A percentile compares a stretch with the other conserved stretches of the same genome.
Evolutionary conservation across 2,113 vertebrate species (phyloP).

Genomic region (Aix galericulata): DNA sequence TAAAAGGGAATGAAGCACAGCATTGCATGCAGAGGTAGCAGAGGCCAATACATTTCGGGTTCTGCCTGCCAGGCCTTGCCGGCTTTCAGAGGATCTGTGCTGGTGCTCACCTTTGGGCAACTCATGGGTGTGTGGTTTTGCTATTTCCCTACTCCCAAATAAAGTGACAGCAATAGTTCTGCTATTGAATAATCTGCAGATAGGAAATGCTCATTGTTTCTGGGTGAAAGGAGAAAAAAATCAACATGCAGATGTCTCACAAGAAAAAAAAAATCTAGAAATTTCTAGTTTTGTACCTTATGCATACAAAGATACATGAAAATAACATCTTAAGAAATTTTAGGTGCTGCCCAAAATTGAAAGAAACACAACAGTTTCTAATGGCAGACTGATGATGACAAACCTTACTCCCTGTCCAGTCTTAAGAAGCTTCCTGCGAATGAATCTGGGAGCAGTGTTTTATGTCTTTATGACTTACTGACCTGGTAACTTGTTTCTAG

Average conservation of each 20-base stretch:
- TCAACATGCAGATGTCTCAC: not conserved
- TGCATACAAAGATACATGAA: not conserved
- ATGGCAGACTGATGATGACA: not conserved
- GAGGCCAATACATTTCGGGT: not conserved
- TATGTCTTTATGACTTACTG: not conserved
- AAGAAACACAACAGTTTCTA: not conserved
- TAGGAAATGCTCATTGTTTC: not conserved
- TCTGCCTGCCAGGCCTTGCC: not conserved
- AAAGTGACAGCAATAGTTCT: not conserved
- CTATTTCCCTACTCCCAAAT: not conserved
- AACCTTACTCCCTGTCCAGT: not conserved
- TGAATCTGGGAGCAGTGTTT: not conserved
- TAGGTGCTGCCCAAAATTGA: not conserved
- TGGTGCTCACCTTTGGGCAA: not conserved
- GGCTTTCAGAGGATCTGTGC: not conserved
- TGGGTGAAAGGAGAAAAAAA: not conserved
- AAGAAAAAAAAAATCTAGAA: not conserved
- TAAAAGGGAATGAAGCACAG: not conserved
- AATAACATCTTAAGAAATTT: not conserved
- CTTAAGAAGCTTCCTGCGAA: not conserved
- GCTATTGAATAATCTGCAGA: not conserved
- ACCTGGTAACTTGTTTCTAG: not conserved
- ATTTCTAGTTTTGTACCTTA: not conserved
- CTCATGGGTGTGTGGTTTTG: not conserved
- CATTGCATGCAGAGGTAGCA: not conserved